phyloP scores from a whole-genome alignment of 2,888 invertebrate genomes.

The Ochlodes sylvanus region DNA sequence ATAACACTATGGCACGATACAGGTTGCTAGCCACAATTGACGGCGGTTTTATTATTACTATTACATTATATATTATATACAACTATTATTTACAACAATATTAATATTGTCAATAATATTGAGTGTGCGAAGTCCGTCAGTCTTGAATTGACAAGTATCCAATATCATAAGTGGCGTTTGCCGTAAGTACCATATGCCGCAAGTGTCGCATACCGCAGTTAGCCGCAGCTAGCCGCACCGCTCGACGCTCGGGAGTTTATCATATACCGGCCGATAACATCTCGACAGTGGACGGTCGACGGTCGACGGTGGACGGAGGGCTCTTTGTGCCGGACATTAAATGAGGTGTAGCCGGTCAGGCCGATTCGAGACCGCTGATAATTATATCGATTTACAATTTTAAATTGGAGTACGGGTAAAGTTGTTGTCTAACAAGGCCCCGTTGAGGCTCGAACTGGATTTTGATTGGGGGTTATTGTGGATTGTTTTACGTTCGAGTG shows the following conservation, averaged over 20 bases:
- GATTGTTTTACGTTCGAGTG: neutral
- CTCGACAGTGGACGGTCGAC: constrained; percentile 65
- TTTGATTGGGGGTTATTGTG: constrained; percentile 16
- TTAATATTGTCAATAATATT: no score
- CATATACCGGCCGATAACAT: constrained; percentile 65
- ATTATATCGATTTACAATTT: constrained; percentile 56
- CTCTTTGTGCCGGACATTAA: constrained; percentile 60
- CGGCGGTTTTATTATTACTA: no score
- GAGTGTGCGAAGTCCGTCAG: no score
- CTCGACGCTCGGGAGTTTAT: constrained; percentile 10
- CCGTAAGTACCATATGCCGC: no score
- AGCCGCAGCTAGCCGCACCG: neutral
- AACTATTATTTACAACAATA: no score
- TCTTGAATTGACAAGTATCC: no score
- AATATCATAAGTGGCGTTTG: no score
- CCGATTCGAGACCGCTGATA: constrained; percentile 68
- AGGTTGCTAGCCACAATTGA: no score
- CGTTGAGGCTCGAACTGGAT: constrained; percentile 3
- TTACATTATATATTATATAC: no score
- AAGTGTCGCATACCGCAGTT: neutral
- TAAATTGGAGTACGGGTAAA: constrained; percentile 46
- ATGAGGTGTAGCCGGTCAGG: constrained; percentile 66
- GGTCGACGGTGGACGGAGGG: constrained; percentile 64
- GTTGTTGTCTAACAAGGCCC: constrained; percentile 30
- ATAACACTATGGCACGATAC: no score